Evolutionary conservation across 2,888 invertebrate genomes (phyloP).

Genomic region (Campoletis raptor): DNA sequence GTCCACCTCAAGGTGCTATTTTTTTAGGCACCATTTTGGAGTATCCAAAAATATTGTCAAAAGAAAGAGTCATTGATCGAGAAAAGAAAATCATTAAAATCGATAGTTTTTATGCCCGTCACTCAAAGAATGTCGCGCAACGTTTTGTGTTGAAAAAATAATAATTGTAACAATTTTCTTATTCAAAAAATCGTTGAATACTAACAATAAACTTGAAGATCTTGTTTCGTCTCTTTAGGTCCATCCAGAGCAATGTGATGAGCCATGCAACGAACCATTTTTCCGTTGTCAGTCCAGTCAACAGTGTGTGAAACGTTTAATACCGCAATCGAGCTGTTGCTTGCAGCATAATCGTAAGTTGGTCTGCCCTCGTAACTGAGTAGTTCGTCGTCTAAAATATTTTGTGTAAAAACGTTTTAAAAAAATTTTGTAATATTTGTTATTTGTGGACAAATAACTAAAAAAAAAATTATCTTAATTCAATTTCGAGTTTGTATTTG

Average conservation of each 20-base stretch:
- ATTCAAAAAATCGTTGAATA: conserved; percentile 65
- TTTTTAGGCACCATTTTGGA: too few species aligned
- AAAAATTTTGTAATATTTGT: not conserved
- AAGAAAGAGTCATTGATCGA: too few species aligned
- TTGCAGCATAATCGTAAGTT: conserved; percentile 85
- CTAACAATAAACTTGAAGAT: conserved; percentile 88
- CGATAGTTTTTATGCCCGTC: too few species aligned
- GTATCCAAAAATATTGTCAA: too few species aligned
- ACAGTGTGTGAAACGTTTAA: conserved; percentile 89
- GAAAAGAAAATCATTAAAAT: too few species aligned
- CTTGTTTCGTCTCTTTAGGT: conserved; percentile 82
- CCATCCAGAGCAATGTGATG: conserved; percentile 88
- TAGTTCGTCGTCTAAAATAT: conserved; percentile 87
- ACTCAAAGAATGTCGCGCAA: not conserved
- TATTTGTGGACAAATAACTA: not conserved
- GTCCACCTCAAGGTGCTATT: too few species aligned
- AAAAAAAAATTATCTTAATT: not conserved
- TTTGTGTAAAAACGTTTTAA: not conserved
- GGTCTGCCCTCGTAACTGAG: conserved; percentile 87
- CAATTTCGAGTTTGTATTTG: not conserved
- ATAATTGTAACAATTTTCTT: not conserved
- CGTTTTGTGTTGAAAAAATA: not conserved
- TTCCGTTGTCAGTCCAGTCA: conserved; percentile 89
- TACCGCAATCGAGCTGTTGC: conserved; percentile 88
- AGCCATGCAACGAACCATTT: conserved; percentile 88